Conservation (phyloP, 1,140 invertebrate genomes). For the Aricia agestis region DNA sequence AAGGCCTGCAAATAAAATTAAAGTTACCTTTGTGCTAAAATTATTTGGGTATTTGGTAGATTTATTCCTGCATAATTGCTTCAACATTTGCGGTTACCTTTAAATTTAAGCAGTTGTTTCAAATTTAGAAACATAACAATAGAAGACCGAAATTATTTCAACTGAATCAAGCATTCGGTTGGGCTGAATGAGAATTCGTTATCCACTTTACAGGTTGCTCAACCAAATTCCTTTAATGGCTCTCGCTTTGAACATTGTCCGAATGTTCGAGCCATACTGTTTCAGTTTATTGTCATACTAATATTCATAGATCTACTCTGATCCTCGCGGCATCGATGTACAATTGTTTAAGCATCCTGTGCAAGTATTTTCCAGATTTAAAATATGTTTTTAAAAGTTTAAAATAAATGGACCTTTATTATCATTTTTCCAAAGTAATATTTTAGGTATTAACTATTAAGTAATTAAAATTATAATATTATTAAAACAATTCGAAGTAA, state of each 20-base stretch:
- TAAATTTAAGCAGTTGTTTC: constrained; percentile 69
- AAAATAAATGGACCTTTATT: too few species aligned
- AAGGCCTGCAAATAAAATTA: not conserved
- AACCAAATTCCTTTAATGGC: constrained; percentile 39
- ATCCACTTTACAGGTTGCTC: constrained; percentile 58
- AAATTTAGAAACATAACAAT: constrained; percentile 70
- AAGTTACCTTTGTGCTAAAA: not conserved
- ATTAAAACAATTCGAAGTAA: too few species aligned
- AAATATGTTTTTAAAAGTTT: too few species aligned
- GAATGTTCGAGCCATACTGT: constrained; percentile 23
- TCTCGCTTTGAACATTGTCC: constrained; percentile 31
- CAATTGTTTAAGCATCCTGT: not conserved
- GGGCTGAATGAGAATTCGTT: constrained; percentile 64
- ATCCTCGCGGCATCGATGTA: too few species aligned
- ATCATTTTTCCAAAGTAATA: too few species aligned
- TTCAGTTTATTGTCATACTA: constrained; percentile 21
- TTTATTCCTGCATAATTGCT: constrained; percentile 44
- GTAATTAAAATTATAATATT: too few species aligned
- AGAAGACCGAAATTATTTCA: constrained; percentile 68
- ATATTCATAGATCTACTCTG: constrained; percentile 12
- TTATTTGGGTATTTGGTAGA: constrained; percentile 12
- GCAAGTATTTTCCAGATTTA: too few species aligned
- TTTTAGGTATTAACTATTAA: too few species aligned
- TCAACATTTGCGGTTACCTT: constrained; percentile 70
- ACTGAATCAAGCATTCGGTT: constrained; percentile 65